Evolutionary conservation across 2,888 invertebrate genomes (phyloP), one percentile per base, ranked within the genome.

Genomic region (Lasioglossum zephyrum): DNA sequence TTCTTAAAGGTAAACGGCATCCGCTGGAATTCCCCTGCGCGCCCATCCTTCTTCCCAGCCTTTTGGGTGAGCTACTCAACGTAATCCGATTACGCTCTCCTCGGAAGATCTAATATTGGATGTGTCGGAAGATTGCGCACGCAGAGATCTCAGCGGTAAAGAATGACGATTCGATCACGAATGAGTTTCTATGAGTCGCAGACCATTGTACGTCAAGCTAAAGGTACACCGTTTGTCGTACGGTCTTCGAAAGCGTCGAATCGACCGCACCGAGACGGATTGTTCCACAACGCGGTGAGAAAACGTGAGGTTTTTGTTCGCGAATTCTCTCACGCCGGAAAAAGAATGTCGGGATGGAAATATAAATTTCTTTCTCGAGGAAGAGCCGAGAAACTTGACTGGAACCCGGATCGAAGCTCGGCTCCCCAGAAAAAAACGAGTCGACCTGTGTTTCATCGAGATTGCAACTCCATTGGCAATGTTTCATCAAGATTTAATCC

Each of bases 1-100:
- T 66, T 66, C 66, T 44, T 66, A 9, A 47, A 41, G 77, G 77
- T 26, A 41, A 57, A 77, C 77, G 77, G 53, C 66, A 44, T 63
- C 44, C 77, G 22, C 31, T 66, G 77, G 77, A 66, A 66, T 77
- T 77, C 9, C 63, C 31, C 47, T 9, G 36, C 66, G 69, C 39
- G 39, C 1, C 36, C 39, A 22, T 8, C 22, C 69, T 66, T 66
- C 18, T 8, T 3, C 1, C 18, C 31, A 5, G 36, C 1, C 63
- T 18, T 16, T 18, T 63, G 31, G 63, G 5, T 26, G 16, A 16
- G 26, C 13, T 1, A n/a, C 31, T 31, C 36, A 8, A 31, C 31
- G 66, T 36, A 26, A 26, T 60, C 60, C 60, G 60, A 60, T 60
- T 13, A 60, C 60, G 13, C 26, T 26, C 60, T 26, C 13, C 26